Conservation (phyloP, 1,140 invertebrate species). For the Bombus vancouverensis region DNA sequence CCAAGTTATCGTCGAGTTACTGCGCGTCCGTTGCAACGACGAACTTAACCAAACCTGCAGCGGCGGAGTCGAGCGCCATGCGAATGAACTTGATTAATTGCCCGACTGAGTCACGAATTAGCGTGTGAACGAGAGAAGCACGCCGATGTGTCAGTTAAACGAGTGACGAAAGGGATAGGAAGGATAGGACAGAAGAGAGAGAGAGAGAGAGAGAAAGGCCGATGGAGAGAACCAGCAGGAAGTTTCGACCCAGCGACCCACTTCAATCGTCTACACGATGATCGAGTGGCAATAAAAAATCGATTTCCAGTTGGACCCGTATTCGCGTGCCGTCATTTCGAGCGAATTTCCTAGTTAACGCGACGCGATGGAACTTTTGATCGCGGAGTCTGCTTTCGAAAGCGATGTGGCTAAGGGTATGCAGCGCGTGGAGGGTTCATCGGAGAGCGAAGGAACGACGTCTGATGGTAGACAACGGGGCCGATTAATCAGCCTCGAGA, state of each 20-base stretch:
- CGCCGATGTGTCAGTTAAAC: background rate
- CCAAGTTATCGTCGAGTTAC: constrained; percentile 26
- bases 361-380: background rate
- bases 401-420: background rate
- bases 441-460: background rate
- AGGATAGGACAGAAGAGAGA: background rate
- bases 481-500: background rate
- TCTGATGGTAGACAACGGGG: too few species aligned
- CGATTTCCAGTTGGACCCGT: constrained; percentile 29
- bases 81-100: constrained; percentile 72
- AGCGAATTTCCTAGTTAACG: constrained; percentile 21
- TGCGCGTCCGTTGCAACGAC: constrained; percentile 38
- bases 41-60: constrained; percentile 48
- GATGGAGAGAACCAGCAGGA: constrained; percentile 35
- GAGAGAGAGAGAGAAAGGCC: background rate
- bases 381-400: background rate
- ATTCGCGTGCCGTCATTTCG: constrained; percentile 9
- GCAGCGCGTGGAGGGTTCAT: too few species aligned
- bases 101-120: constrained; percentile 71
- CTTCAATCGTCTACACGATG: constrained; percentile 27
- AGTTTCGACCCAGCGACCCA: constrained; percentile 50
- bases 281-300: constrained; percentile 65
- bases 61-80: constrained; percentile 51
- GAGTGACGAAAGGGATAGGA: background rate
- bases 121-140: constrained; percentile 61